These are phyloP conservation scores for Leucania comma DNA, from an alignment of 2,888 invertebrate species.

Conservation along the genomic window DNA sequence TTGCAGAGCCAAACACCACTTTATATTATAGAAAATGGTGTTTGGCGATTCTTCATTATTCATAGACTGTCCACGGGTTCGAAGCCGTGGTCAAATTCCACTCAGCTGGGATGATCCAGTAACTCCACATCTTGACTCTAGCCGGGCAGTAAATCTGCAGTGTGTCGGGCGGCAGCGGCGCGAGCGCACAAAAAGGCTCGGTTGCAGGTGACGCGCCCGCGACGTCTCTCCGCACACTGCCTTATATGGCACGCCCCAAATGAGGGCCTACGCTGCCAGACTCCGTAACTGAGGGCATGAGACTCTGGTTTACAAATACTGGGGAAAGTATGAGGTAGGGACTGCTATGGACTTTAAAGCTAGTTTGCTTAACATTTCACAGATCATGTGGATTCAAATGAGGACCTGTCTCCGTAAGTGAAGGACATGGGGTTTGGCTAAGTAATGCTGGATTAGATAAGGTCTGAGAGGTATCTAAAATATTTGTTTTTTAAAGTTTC, in stretches of 20 bases:
- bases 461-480: no score
- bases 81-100: background rate
- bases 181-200: constrained; percentile 62
- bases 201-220: constrained; percentile 62
- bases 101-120: constrained; percentile 23
- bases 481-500: no score
- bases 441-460: background rate
- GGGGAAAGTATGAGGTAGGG: background rate
- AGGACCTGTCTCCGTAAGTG: background rate
- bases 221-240: constrained; percentile 50
- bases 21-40: no score
- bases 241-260: constrained; percentile 62
- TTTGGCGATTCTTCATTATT: no score
- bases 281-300: constrained; percentile 24
- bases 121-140: constrained; percentile 20
- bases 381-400: background rate
- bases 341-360: background rate
- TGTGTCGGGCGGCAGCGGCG: constrained; percentile 46
- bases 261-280: constrained; percentile 51
- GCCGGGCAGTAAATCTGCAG: constrained; percentile 63
- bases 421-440: background rate
- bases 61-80: no score
- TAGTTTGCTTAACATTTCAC: background rate
- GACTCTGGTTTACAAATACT: constrained; percentile 5
- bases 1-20: no score